Conservation (phyloP, 2,888 invertebrate species). For the Gortyna flavago region DNA sequence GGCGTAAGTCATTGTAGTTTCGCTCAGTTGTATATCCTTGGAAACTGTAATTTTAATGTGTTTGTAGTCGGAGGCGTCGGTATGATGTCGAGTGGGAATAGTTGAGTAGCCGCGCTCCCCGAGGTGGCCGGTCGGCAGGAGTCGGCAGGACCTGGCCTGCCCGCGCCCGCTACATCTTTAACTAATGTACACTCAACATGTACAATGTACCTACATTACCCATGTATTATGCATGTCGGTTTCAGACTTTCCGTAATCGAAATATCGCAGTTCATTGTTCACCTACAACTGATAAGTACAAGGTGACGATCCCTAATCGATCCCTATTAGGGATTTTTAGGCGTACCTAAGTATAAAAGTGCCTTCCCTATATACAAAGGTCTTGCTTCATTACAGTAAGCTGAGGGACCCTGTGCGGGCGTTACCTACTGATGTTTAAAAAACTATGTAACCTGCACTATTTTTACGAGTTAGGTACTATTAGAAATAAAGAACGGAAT, state of each 20-base stretch:
- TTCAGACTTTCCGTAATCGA: conserved; percentile 34
- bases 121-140: conserved; percentile 68
- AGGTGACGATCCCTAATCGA: no score
- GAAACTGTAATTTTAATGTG: conserved; percentile 89
- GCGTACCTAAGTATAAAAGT: background rate
- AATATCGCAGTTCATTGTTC: conserved; percentile 35
- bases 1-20: conserved; percentile 83
- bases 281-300: background rate
- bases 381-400: background rate
- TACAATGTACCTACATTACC: conserved; percentile 53
- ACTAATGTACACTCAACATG: conserved; percentile 71
- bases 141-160: conserved; percentile 61
- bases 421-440: background rate
- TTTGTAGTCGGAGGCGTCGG: conserved; percentile 84
- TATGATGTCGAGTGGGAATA: conserved; percentile 81
- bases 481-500: background rate
- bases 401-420: no score
- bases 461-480: background rate
- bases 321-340: background rate
- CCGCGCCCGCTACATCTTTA: conserved; percentile 68
- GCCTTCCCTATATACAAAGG: background rate
- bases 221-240: conserved; percentile 53
- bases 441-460: background rate
- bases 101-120: conserved; percentile 75
- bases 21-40: conserved; percentile 82